Conservation (phyloP, 1,140 invertebrate species). For the Saxidomus purpurata region DNA sequence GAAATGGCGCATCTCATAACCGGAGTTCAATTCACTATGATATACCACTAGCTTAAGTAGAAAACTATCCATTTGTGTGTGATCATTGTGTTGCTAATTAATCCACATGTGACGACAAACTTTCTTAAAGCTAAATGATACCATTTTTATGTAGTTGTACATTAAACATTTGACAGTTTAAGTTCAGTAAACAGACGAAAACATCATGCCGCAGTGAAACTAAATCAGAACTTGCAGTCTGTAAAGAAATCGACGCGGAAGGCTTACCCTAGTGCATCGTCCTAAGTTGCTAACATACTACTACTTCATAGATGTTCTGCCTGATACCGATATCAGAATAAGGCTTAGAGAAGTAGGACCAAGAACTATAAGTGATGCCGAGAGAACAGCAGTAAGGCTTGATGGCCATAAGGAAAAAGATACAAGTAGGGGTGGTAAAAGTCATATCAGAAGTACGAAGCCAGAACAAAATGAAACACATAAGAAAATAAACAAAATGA, state of each 20-base stretch:
- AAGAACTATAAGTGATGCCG: slow-evolving; percentile 43
- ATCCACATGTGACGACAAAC: too few relatives aligned
- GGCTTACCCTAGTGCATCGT: slow-evolving; percentile 57
- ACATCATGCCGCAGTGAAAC: slow-evolving; percentile 50
- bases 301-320: slow-evolving; percentile 65
- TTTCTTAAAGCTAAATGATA: too few relatives aligned
- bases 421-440: background rate
- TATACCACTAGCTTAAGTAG: too few relatives aligned
- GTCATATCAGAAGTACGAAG: background rate
- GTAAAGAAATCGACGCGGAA: slow-evolving; percentile 62
- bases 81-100: too few relatives aligned
- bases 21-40: too few relatives aligned
- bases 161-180: too few relatives aligned
- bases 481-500: slow-evolving; percentile 15
- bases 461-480: background rate
- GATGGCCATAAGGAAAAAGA: slow-evolving; percentile 39
- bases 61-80: too few relatives aligned
- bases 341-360: slow-evolving; percentile 64
- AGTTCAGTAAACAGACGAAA: too few relatives aligned
- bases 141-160: too few relatives aligned
- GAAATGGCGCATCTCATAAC: too few relatives aligned
- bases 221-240: slow-evolving; percentile 47
- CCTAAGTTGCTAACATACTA: slow-evolving; percentile 47
- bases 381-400: slow-evolving; percentile 59
- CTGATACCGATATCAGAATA: slow-evolving; percentile 61